Conservation (phyloP, 2,113 vertebrate genomes). For the Ploceus nigricollis region DNA sequence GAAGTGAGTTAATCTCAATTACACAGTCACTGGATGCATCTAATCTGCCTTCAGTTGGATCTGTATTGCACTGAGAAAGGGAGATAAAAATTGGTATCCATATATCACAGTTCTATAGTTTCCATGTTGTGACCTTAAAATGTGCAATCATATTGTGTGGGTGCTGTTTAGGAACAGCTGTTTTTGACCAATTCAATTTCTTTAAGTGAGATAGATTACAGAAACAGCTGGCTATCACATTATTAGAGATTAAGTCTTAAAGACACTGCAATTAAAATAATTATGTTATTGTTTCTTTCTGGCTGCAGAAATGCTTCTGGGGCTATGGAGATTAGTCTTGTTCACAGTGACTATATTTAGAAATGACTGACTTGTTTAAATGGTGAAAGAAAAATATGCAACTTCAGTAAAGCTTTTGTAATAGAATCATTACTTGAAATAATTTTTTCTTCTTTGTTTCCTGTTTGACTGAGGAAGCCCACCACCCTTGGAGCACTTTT, state of each 20-base stretch:
- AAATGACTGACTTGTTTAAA: background rate
- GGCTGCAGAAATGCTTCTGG: background rate
- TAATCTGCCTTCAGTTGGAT: background rate
- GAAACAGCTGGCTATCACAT: constrained; percentile 52
- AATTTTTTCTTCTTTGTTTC: background rate
- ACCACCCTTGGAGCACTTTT: background rate
- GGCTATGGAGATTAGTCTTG: background rate
- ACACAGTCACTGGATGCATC: background rate
- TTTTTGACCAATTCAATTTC: constrained; percentile 46
- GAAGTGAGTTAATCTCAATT: background rate
- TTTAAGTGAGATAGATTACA: constrained; percentile 54
- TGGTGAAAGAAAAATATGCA: background rate
- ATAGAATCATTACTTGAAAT: background rate
- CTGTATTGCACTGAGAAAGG: background rate
- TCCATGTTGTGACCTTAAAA: constrained; percentile 14
- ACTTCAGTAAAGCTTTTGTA: background rate
- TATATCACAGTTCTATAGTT: background rate
- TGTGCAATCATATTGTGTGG: background rate
- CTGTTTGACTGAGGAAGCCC: background rate
- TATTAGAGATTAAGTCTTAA: constrained; percentile 60
- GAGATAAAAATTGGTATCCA: background rate
- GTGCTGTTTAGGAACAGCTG: constrained; percentile 36
- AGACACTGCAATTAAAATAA: constrained; percentile 58
- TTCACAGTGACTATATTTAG: background rate
- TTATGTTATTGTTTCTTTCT: constrained; percentile 6